Evolutionary conservation across 2,888 invertebrate genomes (phyloP).

Genomic region (Protophormia terraenovae): DNA sequence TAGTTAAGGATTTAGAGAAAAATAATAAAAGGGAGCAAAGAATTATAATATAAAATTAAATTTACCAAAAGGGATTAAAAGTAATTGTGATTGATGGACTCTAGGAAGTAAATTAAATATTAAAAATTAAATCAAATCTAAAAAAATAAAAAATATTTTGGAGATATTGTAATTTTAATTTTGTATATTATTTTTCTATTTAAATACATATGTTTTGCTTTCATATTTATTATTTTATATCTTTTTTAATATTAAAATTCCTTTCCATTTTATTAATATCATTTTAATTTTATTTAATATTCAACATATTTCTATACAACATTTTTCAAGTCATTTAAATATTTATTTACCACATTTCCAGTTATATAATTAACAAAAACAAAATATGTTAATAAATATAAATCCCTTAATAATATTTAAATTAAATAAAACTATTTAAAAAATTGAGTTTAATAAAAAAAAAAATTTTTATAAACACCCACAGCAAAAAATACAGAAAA

Average conservation of each 20-base stretch:
- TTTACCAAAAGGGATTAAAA: no score
- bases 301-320: background rate
- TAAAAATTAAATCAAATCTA: no score
- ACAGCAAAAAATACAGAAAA: background rate
- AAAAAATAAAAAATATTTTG: no score
- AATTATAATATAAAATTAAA: background rate
- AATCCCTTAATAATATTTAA: slow-evolving; percentile 3
- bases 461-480: background rate
- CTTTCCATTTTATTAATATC: background rate
- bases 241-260: background rate
- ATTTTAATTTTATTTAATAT: background rate
- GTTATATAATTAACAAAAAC: slow-evolving; percentile 36
- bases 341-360: slow-evolving; percentile 32
- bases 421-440: background rate
- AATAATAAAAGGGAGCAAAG: no score
- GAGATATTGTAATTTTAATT: no score
- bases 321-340: background rate
- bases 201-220: no score
- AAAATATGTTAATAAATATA: background rate
- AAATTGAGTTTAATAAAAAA: background rate
- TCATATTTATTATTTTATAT: no score
- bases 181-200: no score
- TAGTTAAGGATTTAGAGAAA: background rate
- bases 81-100: no score
- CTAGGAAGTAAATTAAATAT: no score